Base-by-base conservation (phyloP, 2,113 vertebrate genomes). In the Desmodus rotundus region DNA sequence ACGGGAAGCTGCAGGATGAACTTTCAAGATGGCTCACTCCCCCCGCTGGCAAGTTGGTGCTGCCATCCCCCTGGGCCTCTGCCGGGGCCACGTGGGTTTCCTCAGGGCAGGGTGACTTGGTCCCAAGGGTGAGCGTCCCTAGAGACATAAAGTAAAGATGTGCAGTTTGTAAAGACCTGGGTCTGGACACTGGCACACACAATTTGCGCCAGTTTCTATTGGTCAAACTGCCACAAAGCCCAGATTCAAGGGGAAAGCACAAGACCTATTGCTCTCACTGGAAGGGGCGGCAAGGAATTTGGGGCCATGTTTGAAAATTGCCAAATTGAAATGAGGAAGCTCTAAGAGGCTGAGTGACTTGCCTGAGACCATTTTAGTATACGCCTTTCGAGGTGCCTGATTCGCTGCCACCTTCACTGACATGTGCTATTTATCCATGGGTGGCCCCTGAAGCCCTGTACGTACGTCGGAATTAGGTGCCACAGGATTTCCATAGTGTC, bases 401-500 rank as follows among this genome's bases (percentile, higher is more conserved):
- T 26, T 76, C 17, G 5, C 78, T 41, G 19, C 20, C 67, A 31
- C 36, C 22, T 26, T 91, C 36, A 63, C 56, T 10, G 61, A 81
- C 45, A 67, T 74, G 50, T 73, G 67, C 33, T 52, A 0, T 67
- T 87, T 31, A 68, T 26, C 20, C n/a, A 1, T 15, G 36, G 1
- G 26, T 45, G 33, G 7, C 16, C 36, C 5, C 50, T 13, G 36
- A 52, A 43, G 31, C 36, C 38, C 31, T 47, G 11, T 73, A 54
- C 33, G 24, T 31, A 24, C 45, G 52, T 5, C 4, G 22, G 38
- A 78, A 33, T 47, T 26, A 33, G 45, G 67, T 17, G 11, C 4
- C 3, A 2, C 0, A n/a, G 31, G 13, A 19, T 31, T 78, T 82
- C 8, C 73, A 11, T 2, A 2, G 13, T 85, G 31, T 67, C 0